Conservation (phyloP, 2,888 invertebrate species). For the Agrilus cyanescens region DNA sequence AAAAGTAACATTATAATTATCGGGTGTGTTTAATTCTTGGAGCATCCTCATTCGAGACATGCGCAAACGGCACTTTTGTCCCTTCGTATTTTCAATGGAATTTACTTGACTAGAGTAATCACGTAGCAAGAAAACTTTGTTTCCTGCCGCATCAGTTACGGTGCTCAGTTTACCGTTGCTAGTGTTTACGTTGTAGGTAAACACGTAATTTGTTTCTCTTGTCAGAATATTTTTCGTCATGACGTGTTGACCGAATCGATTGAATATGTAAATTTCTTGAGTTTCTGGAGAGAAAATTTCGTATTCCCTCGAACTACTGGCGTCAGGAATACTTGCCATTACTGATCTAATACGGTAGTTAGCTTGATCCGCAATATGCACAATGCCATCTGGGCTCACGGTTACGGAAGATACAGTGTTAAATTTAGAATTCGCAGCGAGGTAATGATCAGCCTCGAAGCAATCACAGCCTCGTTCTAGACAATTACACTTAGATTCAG, state of each 20-base stretch:
- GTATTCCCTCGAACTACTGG: slow-evolving; percentile 73
- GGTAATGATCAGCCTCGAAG: slow-evolving; percentile 80
- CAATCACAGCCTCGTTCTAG: slow-evolving; percentile 85
- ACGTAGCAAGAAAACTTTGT: slow-evolving; percentile 70
- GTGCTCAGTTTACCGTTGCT: slow-evolving; percentile 90
- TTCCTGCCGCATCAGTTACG: slow-evolving; percentile 87
- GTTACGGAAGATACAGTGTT: slow-evolving; percentile 87
- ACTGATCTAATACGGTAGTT: slow-evolving; percentile 80
- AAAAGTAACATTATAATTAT: slow-evolving; percentile 87
- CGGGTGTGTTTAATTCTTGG: slow-evolving; percentile 81
- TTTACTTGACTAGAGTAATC: slow-evolving; percentile 83
- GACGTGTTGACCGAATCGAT: slow-evolving; percentile 89
- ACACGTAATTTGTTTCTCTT: slow-evolving; percentile 83
- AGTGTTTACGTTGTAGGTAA: slow-evolving; percentile 93
- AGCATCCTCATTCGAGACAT: slow-evolving; percentile 91
- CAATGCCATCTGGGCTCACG: slow-evolving; percentile 86
- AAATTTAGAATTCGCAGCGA: slow-evolving; percentile 88
- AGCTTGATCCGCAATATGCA: slow-evolving; percentile 93
- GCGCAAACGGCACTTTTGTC: slow-evolving; percentile 77
- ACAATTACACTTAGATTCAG: slow-evolving; percentile 89
- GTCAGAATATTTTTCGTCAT: slow-evolving; percentile 92
- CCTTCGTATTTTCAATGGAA: slow-evolving; percentile 88
- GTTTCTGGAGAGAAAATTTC: slow-evolving; percentile 92
- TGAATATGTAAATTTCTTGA: slow-evolving; percentile 89
- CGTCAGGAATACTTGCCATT: slow-evolving; percentile 80